Evolutionary conservation across 2,113 vertebrate species (phyloP).

Genomic region (Neofelis nebulosa): DNA sequence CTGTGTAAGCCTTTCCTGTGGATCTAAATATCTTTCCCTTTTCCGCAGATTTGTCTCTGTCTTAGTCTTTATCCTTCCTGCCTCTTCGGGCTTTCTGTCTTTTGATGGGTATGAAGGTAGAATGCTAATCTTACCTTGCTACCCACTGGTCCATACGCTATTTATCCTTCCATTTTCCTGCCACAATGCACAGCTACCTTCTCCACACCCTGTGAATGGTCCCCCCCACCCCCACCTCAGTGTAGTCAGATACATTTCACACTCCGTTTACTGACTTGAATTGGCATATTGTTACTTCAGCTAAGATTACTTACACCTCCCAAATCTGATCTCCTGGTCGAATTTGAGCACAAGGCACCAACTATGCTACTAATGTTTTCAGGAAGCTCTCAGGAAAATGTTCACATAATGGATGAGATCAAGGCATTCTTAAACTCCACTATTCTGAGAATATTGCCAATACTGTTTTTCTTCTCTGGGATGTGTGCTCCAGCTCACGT

Average conservation of each 20-base stretch:
- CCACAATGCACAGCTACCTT: background rate
- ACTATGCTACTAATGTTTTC: background rate
- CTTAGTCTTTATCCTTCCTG: background rate
- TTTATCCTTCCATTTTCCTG: background rate
- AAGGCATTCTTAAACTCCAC: background rate
- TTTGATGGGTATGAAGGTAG: background rate
- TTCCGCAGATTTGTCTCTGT: background rate
- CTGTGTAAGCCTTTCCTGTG: background rate
- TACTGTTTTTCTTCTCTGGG: background rate
- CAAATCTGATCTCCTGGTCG: background rate
- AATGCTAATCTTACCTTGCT: background rate
- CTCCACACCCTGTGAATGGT: background rate
- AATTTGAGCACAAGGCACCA: background rate
- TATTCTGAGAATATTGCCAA: background rate
- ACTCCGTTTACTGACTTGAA: background rate
- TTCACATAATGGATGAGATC: background rate
- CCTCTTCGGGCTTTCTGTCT: background rate
- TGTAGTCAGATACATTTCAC: background rate
- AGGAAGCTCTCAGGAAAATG: background rate
- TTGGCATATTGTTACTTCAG: background rate
- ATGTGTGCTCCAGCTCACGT: background rate
- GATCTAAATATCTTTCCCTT: background rate
- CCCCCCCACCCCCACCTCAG: accelerated
- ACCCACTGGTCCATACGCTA: no score
- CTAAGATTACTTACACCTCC: background rate